Evolutionary conservation across 2,797 vertebrate species (phyloP), one percentile per base, ranked within the genome.

Genomic region (Oceanodroma leucorhoa): DNA sequence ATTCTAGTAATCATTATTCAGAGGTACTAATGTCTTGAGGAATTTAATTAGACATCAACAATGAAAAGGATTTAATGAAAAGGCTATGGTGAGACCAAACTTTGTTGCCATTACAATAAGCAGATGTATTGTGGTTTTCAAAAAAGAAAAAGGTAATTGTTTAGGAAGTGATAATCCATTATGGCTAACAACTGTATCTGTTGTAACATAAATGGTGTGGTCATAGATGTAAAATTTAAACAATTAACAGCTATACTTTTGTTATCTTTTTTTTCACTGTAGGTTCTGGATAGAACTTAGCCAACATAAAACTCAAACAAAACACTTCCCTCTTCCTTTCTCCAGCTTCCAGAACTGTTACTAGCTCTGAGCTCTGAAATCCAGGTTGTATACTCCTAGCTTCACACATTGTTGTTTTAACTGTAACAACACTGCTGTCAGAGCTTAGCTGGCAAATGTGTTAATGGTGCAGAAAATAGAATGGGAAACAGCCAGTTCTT

Each of bases 381-480:
- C 75, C 62, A 78, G 36, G 50, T 58, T 67, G 36, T 12, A 18
- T 51, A 22, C 30, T 64, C 55, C 30, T 64, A 51, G 46, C 8
- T 93, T 94, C 71, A 61, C 7, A 15, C 7, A 5, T 90, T 73
- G 60, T 58, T 48, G 29, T 87, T 90, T 87, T 76, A 94, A 51
- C 48, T 66, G 76, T 46, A 73, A 51, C 54, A 58, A 71, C 12
- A 10, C 60, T 89, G 88, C 23, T 32, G 12, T 65, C 79, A 45
- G 81, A 93, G 29, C 41, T 94, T 90, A 67, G 66, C 75, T 85
- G 86, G 50, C 30, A 94, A 82, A 83, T 85, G 41, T 89, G 60
- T 73, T 90, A 95, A 97, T 89, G 79, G 53, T 78, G 78, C 48
- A 93, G 92, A 92, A 94, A 87, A 77, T 78, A 95, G 48, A 89